Evolutionary conservation across 2,888 invertebrate species (phyloP).

Genomic region (Tipula unca): DNA sequence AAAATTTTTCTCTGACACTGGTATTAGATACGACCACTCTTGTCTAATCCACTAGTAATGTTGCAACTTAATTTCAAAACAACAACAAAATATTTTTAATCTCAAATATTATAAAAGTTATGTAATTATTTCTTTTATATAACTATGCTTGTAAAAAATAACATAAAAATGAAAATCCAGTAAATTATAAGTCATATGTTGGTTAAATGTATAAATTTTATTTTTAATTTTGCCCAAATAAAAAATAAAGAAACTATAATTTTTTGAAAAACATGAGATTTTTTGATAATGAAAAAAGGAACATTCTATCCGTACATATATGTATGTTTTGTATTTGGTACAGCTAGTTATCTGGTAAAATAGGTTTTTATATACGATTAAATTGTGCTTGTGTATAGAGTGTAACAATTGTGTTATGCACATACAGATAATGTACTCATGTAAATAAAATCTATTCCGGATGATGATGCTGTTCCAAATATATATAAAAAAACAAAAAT

Average conservation of each 20-base stretch:
- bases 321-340: neutral
- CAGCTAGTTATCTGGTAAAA: neutral
- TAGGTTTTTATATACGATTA: neutral
- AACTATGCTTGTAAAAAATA: neutral
- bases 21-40: neutral
- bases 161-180: neutral
- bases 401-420: neutral
- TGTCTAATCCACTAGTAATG: neutral
- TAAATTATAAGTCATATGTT: slow-evolving; percentile 14
- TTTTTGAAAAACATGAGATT: neutral
- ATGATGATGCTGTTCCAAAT: neutral
- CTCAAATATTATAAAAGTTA: neutral
- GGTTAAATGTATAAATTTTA: neutral
- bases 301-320: neutral
- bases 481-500: neutral
- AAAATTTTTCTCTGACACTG: neutral
- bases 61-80: neutral
- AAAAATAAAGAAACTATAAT: neutral
- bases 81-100: neutral
- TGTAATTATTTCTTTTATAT: neutral
- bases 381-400: neutral
- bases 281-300: neutral
- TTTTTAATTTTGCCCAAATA: neutral
- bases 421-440: neutral
- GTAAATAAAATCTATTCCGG: neutral